Evolutionary conservation across 1,140 invertebrate genomes (phyloP), one percentile per base, ranked within the genome.

Genomic region (Onthophagus taurus): DNA sequence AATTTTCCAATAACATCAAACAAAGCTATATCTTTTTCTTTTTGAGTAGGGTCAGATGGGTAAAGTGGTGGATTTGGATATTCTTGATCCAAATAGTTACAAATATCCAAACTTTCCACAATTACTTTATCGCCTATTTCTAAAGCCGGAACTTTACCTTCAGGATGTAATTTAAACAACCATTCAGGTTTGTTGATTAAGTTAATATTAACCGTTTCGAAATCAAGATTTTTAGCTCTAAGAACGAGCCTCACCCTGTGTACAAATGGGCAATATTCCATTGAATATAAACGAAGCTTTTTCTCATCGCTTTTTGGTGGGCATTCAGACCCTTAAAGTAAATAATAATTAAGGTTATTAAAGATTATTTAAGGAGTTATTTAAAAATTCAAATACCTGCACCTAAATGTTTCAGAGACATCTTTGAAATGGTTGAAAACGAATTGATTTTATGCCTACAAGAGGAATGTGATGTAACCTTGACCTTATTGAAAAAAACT

Each of bases 181-280:
- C 90, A 94, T 51, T 91, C 85, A 0, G 91, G 90, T 63, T 93
- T 93, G 2, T 80, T 67, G 70, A 75, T 44, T 24, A 94, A 67
- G 68, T 93, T 81, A 16, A 94, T 74, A 59, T 88, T 87, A 13
- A 49, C 47, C 13, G 35, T 49, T n/a, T 49, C 47, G 29, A 45
- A 31, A 29, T 37, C 34, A 14, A 49, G n/a, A 33, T 43, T 30
- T 44, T 49, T 49, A n/a, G 42, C 35, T 9, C 36, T 11, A n/a
- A 49, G 30, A 17, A 49, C 42, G 7, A 49, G 13, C 26, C 42
- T 19, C 2, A 23, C 42, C 18, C 47, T 34, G 11, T 49, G 47
- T 8, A 42, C 42, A 42, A 23, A 49, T n/a, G 47, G 47, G 30
- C 47, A 49, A 36, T 34, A 45, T 20, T 39, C 36, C 42, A 44